These are phyloP conservation scores for Zhengitettix transpicula DNA, from an alignment of 2,888 invertebrate species.

Conservation along the genomic window DNA sequence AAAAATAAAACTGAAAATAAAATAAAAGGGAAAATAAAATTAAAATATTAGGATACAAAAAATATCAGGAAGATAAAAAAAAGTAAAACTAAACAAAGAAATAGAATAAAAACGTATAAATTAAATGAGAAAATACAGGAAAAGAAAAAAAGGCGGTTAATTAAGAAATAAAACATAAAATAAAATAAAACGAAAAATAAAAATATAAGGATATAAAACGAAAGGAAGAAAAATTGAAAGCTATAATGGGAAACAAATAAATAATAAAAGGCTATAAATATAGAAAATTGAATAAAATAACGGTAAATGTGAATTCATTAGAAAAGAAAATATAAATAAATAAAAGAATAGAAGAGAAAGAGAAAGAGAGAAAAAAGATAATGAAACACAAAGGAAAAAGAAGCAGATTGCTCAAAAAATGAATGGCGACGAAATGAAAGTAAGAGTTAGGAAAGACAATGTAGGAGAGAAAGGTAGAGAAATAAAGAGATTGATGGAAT, in stretches of 20 bases:
- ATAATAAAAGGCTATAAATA: no score
- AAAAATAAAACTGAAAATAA: not conserved
- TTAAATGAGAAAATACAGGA: not conserved
- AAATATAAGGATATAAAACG: not conserved
- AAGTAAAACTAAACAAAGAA: not conserved
- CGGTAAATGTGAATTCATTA: no score
- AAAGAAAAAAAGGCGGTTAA: not conserved
- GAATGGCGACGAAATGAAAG: not conserved
- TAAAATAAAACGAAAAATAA: not conserved
- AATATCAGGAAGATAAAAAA: not conserved
- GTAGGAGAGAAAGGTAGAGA: not conserved
- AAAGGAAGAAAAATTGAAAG: no score
- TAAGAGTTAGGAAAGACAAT: not conserved
- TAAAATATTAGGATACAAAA: not conserved
- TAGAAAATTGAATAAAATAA: no score
- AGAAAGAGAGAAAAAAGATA: not conserved
- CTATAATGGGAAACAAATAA: no score
- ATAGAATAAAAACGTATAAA: not conserved
- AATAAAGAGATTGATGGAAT: not conserved
- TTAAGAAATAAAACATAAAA: not conserved
- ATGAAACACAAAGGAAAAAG: not conserved
- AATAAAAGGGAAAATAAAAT: not conserved
- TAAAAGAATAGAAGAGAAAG: not conserved
- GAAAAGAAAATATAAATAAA: not conserved
- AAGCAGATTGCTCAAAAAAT: not conserved